Evolutionary conservation across 2,888 invertebrate genomes (phyloP), one percentile per base, ranked within the genome.

Genomic region (Metellina segmentata): DNA sequence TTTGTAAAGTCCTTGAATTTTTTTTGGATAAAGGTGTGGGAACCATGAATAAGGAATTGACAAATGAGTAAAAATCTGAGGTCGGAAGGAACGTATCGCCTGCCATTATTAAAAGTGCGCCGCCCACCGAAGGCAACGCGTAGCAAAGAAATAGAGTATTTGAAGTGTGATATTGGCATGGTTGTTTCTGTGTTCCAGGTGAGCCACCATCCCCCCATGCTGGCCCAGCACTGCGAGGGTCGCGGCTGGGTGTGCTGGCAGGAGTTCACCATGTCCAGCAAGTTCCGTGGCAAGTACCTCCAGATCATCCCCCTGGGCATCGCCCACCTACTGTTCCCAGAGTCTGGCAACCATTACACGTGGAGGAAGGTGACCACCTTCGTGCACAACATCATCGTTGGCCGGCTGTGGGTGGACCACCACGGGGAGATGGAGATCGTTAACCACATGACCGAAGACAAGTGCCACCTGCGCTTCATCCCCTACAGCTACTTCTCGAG

Each of bases 331-430:
- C 94, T 95, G 75, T 96, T 97, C 94, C 94, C 94, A 52, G 94
- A 94, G 70, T 94, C 95, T 86, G 95, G 95, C 95, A 92, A 93
- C 95, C 98, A 98, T 95, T 99, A 98, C 96, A 98, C 98, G 8
- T 99, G 99, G 99, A 96, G 98, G 94, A 99, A 99, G 96, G 96
- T 99, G 85, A 99, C 99, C 48, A 99, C 99, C 48, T 99, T 99
- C 7, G 94, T 94, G 0, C 99, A 99, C 96, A 99, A 99, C 95
- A 99, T 99, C 94, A 99, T 99, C 94, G 99, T 99, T 91, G 99
- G 99, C 93, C 98, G 98, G 95, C 96, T 99, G 94, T 99, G 99
- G 99, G 98, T 99, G 91, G 99, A 99, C 96, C 98, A 99, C 95
- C 98, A 99, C 95, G 99, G 99, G 78, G 99, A 99, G 95, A 99